These are phyloP conservation scores for Tridacna crocea DNA, from an alignment of 2,888 invertebrate species.

Conservation along the genomic window DNA sequence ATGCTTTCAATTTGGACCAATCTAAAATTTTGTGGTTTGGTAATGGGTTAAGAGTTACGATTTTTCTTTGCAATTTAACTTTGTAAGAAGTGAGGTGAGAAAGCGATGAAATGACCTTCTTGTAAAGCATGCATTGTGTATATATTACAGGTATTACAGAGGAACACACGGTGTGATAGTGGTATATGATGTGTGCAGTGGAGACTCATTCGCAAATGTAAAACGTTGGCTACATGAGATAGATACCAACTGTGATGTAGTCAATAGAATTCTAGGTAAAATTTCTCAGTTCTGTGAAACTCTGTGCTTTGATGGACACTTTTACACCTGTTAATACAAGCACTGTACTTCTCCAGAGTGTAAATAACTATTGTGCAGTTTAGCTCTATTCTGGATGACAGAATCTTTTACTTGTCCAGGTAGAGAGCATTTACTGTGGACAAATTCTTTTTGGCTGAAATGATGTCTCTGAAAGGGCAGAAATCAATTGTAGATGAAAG, in stretches of 20 bases:
- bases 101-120: too few species aligned
- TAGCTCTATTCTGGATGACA: not conserved
- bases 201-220: conserved; percentile 99
- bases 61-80: too few species aligned
- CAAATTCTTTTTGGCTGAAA: not conserved
- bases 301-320: too few species aligned
- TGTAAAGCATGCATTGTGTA: not conserved
- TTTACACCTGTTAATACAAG: too few species aligned
- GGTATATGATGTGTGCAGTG: conserved; percentile 99
- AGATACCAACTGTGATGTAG: conserved; percentile 99
- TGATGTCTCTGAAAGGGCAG: too few species aligned
- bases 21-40: too few species aligned
- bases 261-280: conserved; percentile 97
- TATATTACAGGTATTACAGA: conserved; percentile 91
- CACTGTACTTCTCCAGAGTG: too few species aligned
- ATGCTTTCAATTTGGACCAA: too few species aligned
- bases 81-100: too few species aligned
- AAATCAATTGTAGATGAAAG: not conserved
- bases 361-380: not conserved
- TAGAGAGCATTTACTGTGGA: not conserved
- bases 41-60: too few species aligned
- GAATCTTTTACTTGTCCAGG: not conserved
- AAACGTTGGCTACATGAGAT: conserved; percentile 99
- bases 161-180: conserved; percentile 99
- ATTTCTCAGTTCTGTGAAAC: not conserved